Percentiles rank a stretch among this genome's conserved stretches.
Evolutionary conservation across 92 coral and sea anemone species (phyloP).

Genomic region (Plumapathes pennacea): DNA sequence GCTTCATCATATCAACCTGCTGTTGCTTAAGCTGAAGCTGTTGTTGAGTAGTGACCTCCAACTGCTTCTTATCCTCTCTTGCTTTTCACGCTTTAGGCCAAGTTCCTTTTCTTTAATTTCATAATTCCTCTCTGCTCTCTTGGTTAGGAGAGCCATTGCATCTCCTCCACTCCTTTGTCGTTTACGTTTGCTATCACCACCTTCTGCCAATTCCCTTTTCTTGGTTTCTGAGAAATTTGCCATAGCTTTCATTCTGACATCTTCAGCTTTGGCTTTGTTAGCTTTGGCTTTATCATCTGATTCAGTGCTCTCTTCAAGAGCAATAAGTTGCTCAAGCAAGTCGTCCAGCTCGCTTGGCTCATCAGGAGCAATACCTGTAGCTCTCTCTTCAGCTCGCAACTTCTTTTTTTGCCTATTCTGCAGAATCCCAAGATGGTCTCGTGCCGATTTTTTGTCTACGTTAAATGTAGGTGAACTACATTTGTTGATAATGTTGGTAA

Average conservation of each 20-base stretch:
- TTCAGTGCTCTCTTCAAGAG: slow-evolving; percentile 33
- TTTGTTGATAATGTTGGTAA: slow-evolving; percentile 7
- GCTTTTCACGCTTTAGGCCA: slow-evolving; percentile 1
- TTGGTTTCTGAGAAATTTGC: slow-evolving; percentile 9
- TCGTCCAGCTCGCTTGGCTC: slow-evolving; percentile 48
- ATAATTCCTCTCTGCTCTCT: slow-evolving; percentile 1
- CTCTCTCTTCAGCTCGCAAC: slow-evolving; percentile 41
- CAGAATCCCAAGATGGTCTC: slow-evolving; percentile 32
- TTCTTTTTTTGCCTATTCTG: slow-evolving; percentile 32
- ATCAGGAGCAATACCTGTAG: slow-evolving; percentile 40
- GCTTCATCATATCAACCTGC: background rate
- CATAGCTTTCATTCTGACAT: slow-evolving; percentile 19
- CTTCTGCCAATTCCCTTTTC: slow-evolving; percentile 18
- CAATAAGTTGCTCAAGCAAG: slow-evolving; percentile 33
- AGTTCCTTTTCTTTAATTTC: slow-evolving; percentile 1
- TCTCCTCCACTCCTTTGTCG: slow-evolving; percentile 5
- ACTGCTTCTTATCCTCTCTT: background rate
- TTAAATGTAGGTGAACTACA: slow-evolving; percentile 10
- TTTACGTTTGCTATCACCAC: background rate
- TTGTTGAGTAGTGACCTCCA: too few species aligned
- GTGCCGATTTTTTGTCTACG: slow-evolving; percentile 18
- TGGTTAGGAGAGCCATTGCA: background rate
- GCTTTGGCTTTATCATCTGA: slow-evolving; percentile 19
- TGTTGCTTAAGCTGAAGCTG: slow-evolving; percentile 6
- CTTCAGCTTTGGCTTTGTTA: slow-evolving; percentile 23